Evolutionary conservation across 2,888 invertebrate genomes (phyloP), one percentile per base, ranked within the genome.

Genomic region (Acronicta leporina): DNA sequence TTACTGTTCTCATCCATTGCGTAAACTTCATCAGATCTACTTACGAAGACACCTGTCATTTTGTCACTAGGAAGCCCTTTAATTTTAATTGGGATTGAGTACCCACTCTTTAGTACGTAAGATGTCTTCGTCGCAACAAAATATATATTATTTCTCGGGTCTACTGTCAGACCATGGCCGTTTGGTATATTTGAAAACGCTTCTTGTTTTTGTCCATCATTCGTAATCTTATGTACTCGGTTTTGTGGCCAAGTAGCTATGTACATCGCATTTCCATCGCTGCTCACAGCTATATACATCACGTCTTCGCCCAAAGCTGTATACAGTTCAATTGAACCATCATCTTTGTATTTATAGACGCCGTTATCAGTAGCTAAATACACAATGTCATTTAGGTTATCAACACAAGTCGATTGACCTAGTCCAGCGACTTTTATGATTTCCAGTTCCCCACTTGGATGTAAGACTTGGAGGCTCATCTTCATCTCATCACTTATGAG

Each of bases 231-330:
- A 14, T 89, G 89, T 0, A 94, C 94, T 11, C 92, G 76, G 61
- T 94, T 94, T 41, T 94, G 93, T 0, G 94, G 94, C 92, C 92
- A 94, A 0, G 94, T 94, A 0, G 94, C 93, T 56, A 92, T 89
- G 11, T 89, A 94, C 88, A 94, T 89, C 0, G 81, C 73, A 0
- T 61, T 63, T 0, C 93, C 94, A 58, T 93, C 91, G 27, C 78
- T 87, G 0, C 83, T 86, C 0, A 91, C 86, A 0, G 93, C 88
- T 9, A 91, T 77, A 58, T 94, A 94, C 94, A 94, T 94, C 0
- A 94, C 91, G 59, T 94, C 94, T 83, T 93, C 92, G 2, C 92
- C 92, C 27, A 88, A 75, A 65, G 91, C 93, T 9, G 92, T 81
- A 33, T 86, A 91, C 0, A 88, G 66, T 67, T 91, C 90, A 5